A percentile compares a stretch with the other conserved stretches of the same genome.
These are phyloP conservation scores for Entelurus aequoreus DNA, from an alignment of 2,113 vertebrate genomes.

Conservation along the genomic window DNA sequence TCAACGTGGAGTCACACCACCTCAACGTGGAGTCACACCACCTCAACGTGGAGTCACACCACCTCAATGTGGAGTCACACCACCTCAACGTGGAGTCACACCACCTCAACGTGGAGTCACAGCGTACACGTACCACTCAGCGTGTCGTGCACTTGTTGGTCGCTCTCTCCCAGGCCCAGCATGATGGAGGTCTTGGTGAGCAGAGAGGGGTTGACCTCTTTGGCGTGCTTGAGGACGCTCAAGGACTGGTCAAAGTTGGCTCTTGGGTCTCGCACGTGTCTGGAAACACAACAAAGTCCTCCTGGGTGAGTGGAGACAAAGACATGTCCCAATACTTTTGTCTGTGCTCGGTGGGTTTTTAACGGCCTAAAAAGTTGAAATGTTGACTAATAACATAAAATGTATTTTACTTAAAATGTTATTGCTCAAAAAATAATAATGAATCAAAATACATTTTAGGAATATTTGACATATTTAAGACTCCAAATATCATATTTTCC, in stretches of 20 bases:
- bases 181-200: constrained; percentile 96
- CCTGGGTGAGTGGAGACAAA: too few relatives aligned
- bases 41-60: too few relatives aligned
- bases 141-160: constrained; percentile 78
- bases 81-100: background rate
- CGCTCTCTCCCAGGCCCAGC: constrained; percentile 89
- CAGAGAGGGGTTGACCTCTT: constrained; percentile 75
- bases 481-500: too few relatives aligned
- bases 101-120: background rate
- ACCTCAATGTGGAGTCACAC: too few relatives aligned
- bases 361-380: too few relatives aligned
- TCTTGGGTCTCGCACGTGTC: constrained; percentile 86
- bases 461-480: too few relatives aligned
- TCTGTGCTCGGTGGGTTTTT: background rate
- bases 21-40: too few relatives aligned
- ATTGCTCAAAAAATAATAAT: too few relatives aligned
- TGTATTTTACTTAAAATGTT: too few relatives aligned
- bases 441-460: too few relatives aligned
- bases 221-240: constrained; percentile 81
- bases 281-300: constrained; percentile 42
- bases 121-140: constrained; percentile 73
- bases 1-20: too few relatives aligned
- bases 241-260: constrained; percentile 90
- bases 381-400: too few relatives aligned
- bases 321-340: background rate